Conservation (phyloP, 92 coral and sea anemone species). For the Pocillopora meandrina region DNA sequence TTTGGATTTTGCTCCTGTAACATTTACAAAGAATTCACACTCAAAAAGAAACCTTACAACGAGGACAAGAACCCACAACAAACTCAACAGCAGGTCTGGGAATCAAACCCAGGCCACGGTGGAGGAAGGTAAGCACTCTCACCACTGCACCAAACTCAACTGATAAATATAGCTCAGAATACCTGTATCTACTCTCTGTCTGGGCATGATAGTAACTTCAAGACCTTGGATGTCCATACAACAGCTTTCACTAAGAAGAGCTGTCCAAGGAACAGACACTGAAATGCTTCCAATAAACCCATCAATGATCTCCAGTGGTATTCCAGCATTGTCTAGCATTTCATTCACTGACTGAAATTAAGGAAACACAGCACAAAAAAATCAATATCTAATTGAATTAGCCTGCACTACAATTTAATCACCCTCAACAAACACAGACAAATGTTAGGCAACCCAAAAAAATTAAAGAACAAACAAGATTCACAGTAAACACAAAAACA, state of each 20-base stretch:
- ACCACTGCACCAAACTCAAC: too few species aligned
- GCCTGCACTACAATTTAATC: too few species aligned
- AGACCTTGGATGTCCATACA: slow-evolving; percentile 92
- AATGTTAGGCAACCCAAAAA: too few species aligned
- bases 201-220: slow-evolving; percentile 83
- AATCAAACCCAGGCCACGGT: too few species aligned
- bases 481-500: too few species aligned
- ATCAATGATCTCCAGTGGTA: slow-evolving; percentile 93
- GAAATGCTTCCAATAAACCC: slow-evolving; percentile 92
- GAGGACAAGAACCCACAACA: too few species aligned
- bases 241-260: slow-evolving; percentile 95
- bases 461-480: too few species aligned
- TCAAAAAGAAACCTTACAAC: too few species aligned
- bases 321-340: slow-evolving; percentile 90
- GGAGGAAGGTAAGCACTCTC: too few species aligned
- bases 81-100: too few species aligned
- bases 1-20: background rate
- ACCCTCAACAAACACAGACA: too few species aligned
- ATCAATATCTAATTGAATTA: too few species aligned
- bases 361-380: background rate
- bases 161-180: background rate
- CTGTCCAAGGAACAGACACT: slow-evolving; percentile 98
- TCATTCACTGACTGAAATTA: slow-evolving; percentile 91
- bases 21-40: background rate
- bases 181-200: slow-evolving; percentile 87